Evolutionary conservation across 2,888 invertebrate genomes (phyloP).

Genomic region (Macrophya annulata): DNA sequence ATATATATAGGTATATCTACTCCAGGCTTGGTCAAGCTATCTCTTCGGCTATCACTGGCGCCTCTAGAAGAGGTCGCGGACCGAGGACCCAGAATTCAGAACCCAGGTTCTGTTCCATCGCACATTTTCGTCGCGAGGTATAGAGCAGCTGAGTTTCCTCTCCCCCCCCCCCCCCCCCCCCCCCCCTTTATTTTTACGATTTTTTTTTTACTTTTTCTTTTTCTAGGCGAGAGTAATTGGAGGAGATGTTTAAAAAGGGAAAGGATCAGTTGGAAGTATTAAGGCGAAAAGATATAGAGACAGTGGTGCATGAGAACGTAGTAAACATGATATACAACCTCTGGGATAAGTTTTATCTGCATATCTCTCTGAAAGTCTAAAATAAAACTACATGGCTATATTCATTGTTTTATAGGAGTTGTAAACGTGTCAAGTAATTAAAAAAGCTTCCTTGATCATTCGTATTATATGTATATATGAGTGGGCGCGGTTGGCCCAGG

Average conservation of each 20-base stretch:
- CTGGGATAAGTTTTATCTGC: conserved; percentile 51
- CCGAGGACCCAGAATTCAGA: conserved; percentile 20
- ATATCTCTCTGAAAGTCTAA: conserved; percentile 60
- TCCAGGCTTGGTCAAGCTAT: conserved; percentile 59
- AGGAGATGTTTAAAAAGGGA: background rate
- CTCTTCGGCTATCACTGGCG: conserved; percentile 73
- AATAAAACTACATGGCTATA: conserved; percentile 58
- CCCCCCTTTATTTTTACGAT: too few species aligned
- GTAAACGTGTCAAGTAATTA: conserved; percentile 75
- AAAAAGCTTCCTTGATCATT: conserved; percentile 70
- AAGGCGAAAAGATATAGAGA: conserved; percentile 11
- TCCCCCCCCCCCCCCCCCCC: background rate
- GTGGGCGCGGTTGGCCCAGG: conserved; percentile 64
- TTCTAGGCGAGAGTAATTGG: background rate
- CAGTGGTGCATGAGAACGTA: conserved; percentile 59
- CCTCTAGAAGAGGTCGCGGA: conserved; percentile 59
- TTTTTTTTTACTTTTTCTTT: background rate
- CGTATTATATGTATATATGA: conserved; percentile 61
- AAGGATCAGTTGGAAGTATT: background rate
- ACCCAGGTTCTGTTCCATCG: conserved; percentile 8
- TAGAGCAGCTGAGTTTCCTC: background rate
- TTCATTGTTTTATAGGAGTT: conserved; percentile 77
- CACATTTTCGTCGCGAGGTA: conserved; percentile 12
- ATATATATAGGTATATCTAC: conserved; percentile 67
- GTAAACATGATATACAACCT: conserved; percentile 71